Conservation (phyloP, 2,888 invertebrate species). For the Habroteleia sp. region DNA sequence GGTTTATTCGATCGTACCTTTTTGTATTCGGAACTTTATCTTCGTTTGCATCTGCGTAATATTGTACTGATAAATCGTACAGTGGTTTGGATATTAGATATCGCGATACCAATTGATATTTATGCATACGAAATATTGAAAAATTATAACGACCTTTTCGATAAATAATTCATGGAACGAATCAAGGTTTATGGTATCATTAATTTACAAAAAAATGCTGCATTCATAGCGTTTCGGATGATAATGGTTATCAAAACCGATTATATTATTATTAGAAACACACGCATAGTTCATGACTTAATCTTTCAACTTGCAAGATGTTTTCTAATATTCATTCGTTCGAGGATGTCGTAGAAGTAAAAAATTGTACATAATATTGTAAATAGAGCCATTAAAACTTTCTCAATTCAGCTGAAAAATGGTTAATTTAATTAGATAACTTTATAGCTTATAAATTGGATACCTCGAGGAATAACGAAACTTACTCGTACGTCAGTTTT, state of each 20-base stretch:
- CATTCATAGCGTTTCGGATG: no score
- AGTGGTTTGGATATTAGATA: slow-evolving; percentile 18
- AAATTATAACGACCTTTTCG: slow-evolving; percentile 3
- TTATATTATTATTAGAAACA: slow-evolving; percentile 7
- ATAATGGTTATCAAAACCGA: no score
- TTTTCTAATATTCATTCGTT: slow-evolving; percentile 32
- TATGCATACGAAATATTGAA: slow-evolving; percentile 35
- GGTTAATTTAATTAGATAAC: slow-evolving; percentile 50
- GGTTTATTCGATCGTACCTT: slow-evolving; percentile 35
- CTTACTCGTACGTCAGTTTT: slow-evolving; percentile 21
- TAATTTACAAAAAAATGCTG: not conserved
- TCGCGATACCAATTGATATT: slow-evolving; percentile 32
- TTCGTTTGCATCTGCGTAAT: slow-evolving; percentile 39
- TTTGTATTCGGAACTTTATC: slow-evolving; percentile 34
- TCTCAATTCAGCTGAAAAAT: slow-evolving; percentile 34
- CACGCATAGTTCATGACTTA: slow-evolving; percentile 4
- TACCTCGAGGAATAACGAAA: slow-evolving; percentile 14
- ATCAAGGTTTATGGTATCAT: slow-evolving; percentile 7
- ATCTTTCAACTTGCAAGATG: slow-evolving; percentile 25
- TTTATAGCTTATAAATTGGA: slow-evolving; percentile 51
- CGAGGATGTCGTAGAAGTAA: slow-evolving; percentile 4
- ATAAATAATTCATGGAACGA: slow-evolving; percentile 27
- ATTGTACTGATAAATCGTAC: slow-evolving; percentile 20
- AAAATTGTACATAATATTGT: slow-evolving; percentile 36
- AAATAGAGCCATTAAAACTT: slow-evolving; percentile 53